Evolutionary conservation across 2,113 vertebrate species (phyloP), one percentile per base, ranked within the genome.

Genomic region (Capra hircus): DNA sequence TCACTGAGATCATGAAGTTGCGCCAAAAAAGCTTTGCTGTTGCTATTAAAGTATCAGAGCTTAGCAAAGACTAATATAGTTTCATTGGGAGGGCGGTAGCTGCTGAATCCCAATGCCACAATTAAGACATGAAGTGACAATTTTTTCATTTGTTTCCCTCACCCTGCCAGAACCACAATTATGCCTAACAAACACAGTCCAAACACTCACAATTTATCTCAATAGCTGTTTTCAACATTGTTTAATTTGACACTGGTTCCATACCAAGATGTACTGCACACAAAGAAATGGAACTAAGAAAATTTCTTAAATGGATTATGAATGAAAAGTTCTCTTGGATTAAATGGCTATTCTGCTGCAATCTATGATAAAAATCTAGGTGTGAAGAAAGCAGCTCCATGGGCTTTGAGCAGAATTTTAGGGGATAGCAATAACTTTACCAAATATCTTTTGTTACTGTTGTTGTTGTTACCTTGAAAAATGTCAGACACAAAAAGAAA

Each of bases 131-230:
- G 40, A 97, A 97, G 91, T 84, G 93, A 97, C 80, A 97, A 48
- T 10, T 28, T 93, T 98, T 97, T 94, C 95, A 94, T 81, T 97
- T 97, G 43, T 93, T 97, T 67, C 43, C 92, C 93, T 98, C 96
- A 98, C 97, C 81, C 78, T 45, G 88, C 92, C 50, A 16, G 40
- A 97, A 96, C 83, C 50, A 82, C 14, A 62, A 57, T 19, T 45
- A 8, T 36, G 33, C 43, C 92, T 96, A 95, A 83, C 97, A 98
- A 97, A 64, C 45, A 95, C 92, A 84, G 74, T 95, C 97, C 97
- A 98, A 97, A 97, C 91, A 98, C 87, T 97, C 98, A 81, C 52
- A 88, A 95, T 36, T 43, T 94, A 96, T 97, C 98, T 91, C 95
- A 98, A 71, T 91, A 87, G 95, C 96, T 98, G 50, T 33, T 95